Evolutionary conservation across 2,888 invertebrate species (phyloP).

Genomic region (Invenusta paracnida): DNA sequence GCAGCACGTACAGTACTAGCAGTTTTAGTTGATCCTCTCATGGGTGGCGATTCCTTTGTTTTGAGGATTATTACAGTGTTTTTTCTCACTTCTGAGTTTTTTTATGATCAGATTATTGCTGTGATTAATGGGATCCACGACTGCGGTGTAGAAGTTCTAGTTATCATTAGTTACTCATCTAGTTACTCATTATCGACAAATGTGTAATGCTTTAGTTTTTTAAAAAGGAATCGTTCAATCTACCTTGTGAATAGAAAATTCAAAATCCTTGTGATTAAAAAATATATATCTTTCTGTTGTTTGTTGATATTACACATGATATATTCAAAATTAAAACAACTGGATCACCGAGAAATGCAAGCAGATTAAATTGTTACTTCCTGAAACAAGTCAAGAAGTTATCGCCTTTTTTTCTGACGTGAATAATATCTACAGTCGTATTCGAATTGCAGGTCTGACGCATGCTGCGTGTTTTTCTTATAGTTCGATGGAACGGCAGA

Average conservation of each 20-base stretch:
- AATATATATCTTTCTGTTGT: neutral
- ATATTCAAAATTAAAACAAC: neutral
- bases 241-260: too few species aligned
- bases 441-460: neutral
- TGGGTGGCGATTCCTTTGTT: slow-evolving; percentile 11
- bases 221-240: too few species aligned
- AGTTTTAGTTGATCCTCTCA: neutral
- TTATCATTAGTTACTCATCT: too few species aligned
- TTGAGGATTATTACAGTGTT: neutral
- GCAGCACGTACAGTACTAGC: neutral
- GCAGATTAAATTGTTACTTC: neutral
- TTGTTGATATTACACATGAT: neutral
- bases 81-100: slow-evolving; percentile 2
- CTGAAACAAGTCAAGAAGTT: neutral
- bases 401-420: neutral
- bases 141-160: neutral
- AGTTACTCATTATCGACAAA: neutral
- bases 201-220: neutral
- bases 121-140: neutral
- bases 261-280: neutral
- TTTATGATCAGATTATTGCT: neutral
- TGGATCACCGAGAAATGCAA: neutral
- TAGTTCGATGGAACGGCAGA: neutral
- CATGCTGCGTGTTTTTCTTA: neutral
- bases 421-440: neutral